Base-by-base conservation (phyloP, 2,888 invertebrate genomes). In the Drosophila acutilabella region DNA sequence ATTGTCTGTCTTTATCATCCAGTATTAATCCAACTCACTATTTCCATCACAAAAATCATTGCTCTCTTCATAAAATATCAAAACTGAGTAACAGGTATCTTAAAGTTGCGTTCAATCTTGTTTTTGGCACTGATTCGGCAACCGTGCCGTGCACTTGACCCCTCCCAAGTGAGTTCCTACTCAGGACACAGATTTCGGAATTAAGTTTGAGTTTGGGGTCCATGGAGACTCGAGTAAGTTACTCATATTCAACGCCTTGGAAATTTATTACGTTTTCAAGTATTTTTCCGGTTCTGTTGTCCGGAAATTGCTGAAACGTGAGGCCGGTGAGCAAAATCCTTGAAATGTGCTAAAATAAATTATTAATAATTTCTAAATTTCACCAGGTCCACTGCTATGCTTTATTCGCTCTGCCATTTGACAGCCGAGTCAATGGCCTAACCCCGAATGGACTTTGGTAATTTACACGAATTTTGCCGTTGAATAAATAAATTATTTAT, bases 291-390 rank as follows among this genome's bases (percentile, higher is more conserved):
- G 88, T 84, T 82, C 67, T 82, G 88, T 72, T 87, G 69, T 74
- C 86, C 88, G 85, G 85, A 85, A 89, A 85, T 85, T 89, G 86
- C 86, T 47, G 65, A 85, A 89, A 88, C 89, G 89, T 85, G 89
- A 88, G 85, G 83, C 75, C 80, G 67, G 71, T 81, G 71, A 60
- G 71, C 57, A 78, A 59, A 80, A 74, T 83, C 81, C 78, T 71
- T 73, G 72, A 81, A 88, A 88, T 83, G 87, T 87, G 69, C 79
- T 65, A 62, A 87, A 88, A 85, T 85, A 85, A 80, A 85, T 85
- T 88, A 89, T 85, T 88, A 89, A 85, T 85, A 89, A 85, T 89
- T 85, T 85, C 73, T 77, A 80, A 83, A 68, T 52, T 47, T 53
- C 66, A 52, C 38, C 23, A 48, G 16, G 4, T 36, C 13, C 36